Evolutionary conservation across 2,888 invertebrate genomes (phyloP), one percentile per base, ranked within the genome.

Genomic region (Chrysopilus asiliformis): DNA sequence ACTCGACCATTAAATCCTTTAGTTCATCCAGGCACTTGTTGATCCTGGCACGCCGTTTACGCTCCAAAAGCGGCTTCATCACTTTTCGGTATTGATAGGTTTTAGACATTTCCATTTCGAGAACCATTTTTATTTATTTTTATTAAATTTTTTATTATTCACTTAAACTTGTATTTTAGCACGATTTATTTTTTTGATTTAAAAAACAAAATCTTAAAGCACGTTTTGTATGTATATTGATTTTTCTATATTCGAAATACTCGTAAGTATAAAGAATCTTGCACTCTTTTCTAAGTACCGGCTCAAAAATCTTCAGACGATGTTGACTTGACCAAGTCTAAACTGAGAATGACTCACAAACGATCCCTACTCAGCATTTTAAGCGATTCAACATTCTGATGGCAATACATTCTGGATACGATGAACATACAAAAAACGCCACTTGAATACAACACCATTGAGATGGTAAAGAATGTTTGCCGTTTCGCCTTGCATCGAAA

Each of bases 61-160:
- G 74, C 66, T 89, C 87, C 52, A 89, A 68, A 78, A 87, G 79
- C 53, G 87, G 87, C 64, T 89, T 87, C 85, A 86, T 87, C 58
- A 89, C 86, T 77, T 86, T 89, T 66, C 89, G 76, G 67, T 89
- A 89, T 64, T 89, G 87, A 66, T 87, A 87, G 57, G 89, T 89
- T 64, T 87, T 76, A 53, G 87, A 87, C 24, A 24, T 30, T 25
- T 37, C 37, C 37, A 37, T 37, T 32, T 37, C 22, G 22, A 22
- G 22, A 22, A 22, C 22, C 22, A 22, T 22, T 22, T 22, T 22
- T 10, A 22, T 22, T 22, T 22, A 22, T 7, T 22, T 10, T 22
- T 22, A 8, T 22, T 22, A 22, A 8, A n/a, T n/a, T n/a, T 22
- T 22, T 22, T 22, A 8, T 22, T 22, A 22, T 10, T 22, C 22